Percentiles rank a stretch among this genome's conserved stretches.
Conservation (phyloP, 2,888 invertebrate species). For the Sarcophaga subvicina region DNA sequence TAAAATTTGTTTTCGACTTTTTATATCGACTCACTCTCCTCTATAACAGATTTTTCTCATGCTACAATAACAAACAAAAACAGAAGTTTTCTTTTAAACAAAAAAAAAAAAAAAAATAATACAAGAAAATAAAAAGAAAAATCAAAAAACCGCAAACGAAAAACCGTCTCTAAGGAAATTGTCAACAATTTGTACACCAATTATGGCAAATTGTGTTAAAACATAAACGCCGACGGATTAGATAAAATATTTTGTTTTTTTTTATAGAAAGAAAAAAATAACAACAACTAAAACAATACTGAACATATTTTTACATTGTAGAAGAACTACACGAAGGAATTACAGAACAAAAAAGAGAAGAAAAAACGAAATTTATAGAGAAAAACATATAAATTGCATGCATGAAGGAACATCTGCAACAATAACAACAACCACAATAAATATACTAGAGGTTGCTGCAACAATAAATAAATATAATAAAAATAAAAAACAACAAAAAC, state of each 20-base stretch:
- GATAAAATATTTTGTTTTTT: slow-evolving; percentile 44
- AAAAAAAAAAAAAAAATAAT: slow-evolving; percentile 2
- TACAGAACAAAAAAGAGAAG: background rate
- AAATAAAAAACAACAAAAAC: slow-evolving; percentile 2
- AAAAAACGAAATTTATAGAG: slow-evolving; percentile 27
- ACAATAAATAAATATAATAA: slow-evolving; percentile 5
- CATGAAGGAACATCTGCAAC: slow-evolving; percentile 63
- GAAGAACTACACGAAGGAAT: slow-evolving; percentile 9
- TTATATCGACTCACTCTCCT: background rate
- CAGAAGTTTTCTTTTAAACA: slow-evolving; percentile 22
- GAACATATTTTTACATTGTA: slow-evolving; percentile 23
- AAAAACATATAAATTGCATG: slow-evolving; percentile 66
- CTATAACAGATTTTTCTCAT: slow-evolving; percentile 47
- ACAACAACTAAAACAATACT: slow-evolving; percentile 5
- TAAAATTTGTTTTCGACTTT: slow-evolving; percentile 33
- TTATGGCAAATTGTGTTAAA: slow-evolving; percentile 70
- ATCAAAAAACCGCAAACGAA: slow-evolving; percentile 10
- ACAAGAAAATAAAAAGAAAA: background rate
- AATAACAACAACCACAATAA: slow-evolving; percentile 32
- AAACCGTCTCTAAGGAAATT: slow-evolving; percentile 65
- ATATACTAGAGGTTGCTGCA: background rate
- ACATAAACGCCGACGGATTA: slow-evolving; percentile 66
- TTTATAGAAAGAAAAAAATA: background rate
- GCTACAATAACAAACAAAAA: slow-evolving; percentile 7
- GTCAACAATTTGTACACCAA: slow-evolving; percentile 69